Conservation (phyloP, 2,888 invertebrate genomes). For the Ophion ellenae region DNA sequence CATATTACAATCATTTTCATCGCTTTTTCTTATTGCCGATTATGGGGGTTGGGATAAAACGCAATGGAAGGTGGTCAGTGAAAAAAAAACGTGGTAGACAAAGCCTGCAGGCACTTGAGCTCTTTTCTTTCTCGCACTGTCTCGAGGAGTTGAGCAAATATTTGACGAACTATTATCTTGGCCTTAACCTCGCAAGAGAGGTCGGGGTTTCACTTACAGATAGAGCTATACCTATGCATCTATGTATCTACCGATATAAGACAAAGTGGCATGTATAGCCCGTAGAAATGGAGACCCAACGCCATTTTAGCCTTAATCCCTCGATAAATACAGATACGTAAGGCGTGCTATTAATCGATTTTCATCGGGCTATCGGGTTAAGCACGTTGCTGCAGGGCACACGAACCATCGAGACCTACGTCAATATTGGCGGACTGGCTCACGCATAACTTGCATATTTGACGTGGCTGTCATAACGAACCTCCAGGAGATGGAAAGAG, state of each 20-base stretch:
- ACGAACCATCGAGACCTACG: slow-evolving; percentile 10
- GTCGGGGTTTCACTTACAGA: neutral
- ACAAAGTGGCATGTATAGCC: neutral
- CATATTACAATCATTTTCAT: too few relatives aligned
- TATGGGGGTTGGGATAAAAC: too few relatives aligned
- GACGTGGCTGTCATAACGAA: slow-evolving; percentile 25
- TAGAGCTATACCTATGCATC: neutral
- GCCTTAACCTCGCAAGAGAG: neutral
- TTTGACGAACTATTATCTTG: slow-evolving; percentile 22
- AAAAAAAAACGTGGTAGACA: neutral
- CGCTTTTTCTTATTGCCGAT: too few relatives aligned
- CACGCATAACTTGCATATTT: slow-evolving; percentile 30
- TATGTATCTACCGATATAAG: neutral
- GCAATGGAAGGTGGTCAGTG: neutral
- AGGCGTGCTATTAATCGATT: slow-evolving; percentile 22
- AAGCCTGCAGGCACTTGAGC: neutral
- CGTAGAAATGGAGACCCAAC: neutral
- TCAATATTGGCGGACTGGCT: slow-evolving; percentile 22
- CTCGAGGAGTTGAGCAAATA: slow-evolving; percentile 5
- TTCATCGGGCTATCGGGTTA: slow-evolving; percentile 16
- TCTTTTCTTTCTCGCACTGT: neutral
- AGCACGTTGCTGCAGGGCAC: slow-evolving; percentile 3
- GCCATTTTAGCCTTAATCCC: neutral
- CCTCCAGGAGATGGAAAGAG: neutral
- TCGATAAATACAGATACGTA: neutral